These are phyloP conservation scores for Burhinus bistriatus DNA, from an alignment of 2,113 vertebrate species.

Conservation along the genomic window DNA sequence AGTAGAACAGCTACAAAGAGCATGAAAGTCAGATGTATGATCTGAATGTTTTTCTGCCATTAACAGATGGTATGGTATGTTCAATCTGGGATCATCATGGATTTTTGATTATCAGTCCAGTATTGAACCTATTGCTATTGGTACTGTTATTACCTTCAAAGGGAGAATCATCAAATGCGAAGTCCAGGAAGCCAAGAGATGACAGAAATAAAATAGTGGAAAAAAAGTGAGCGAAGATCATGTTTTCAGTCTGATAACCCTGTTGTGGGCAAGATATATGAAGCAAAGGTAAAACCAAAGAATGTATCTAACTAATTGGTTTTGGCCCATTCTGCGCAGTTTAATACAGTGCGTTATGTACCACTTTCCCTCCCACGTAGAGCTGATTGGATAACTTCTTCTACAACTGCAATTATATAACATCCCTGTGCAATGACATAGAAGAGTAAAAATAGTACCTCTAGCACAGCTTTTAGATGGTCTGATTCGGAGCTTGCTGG, in stretches of 20 bases:
- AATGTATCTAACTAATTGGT: neutral
- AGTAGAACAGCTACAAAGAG: neutral
- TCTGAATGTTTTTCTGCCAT: neutral
- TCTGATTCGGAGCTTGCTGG: neutral
- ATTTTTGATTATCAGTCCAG: neutral
- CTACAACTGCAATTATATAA: slow-evolving; percentile 15
- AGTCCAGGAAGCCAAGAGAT: neutral
- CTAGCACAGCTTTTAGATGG: neutral
- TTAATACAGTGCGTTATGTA: neutral
- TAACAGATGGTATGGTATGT: neutral
- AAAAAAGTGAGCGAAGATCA: neutral
- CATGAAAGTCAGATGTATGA: neutral
- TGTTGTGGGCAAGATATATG: neutral
- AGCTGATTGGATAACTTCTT: neutral
- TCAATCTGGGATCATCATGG: neutral
- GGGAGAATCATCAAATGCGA: neutral
- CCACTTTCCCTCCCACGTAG: neutral
- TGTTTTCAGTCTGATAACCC: neutral
- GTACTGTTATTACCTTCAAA: neutral
- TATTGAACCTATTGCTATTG: neutral
- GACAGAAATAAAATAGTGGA: neutral
- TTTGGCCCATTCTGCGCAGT: neutral
- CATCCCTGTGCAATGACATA: neutral
- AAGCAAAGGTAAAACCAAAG: neutral
- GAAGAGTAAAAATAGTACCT: neutral